These are phyloP conservation scores for Setipinna tenuifilis DNA, from an alignment of 2,797 vertebrate genomes.

Conservation along the genomic window DNA sequence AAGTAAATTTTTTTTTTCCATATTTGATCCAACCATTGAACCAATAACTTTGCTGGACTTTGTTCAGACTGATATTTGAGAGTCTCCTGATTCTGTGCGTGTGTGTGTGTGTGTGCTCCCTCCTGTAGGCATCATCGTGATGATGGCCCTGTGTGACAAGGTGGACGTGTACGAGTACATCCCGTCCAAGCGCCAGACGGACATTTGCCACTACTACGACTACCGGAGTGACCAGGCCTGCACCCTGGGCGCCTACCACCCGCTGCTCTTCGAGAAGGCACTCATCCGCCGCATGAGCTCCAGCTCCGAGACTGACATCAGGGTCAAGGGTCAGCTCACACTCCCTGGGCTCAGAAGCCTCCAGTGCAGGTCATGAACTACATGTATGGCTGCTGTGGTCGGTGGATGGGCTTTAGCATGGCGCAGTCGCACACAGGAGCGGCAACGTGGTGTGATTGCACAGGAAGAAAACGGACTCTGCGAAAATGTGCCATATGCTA, in stretches of 20 bases:
- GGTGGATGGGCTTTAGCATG: too few relatives aligned
- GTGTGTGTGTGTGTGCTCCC: conserved; percentile 29
- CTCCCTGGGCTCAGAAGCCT: conserved; percentile 79
- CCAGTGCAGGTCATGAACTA: conserved; percentile 60
- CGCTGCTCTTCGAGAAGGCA: conserved; percentile 84
- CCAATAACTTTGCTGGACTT: too few relatives aligned
- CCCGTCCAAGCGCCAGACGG: conserved; percentile 81
- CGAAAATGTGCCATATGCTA: too few relatives aligned
- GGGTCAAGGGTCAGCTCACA: conserved; percentile 79
- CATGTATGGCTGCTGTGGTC: too few relatives aligned
- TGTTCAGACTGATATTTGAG: neutral
- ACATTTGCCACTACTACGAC: conserved; percentile 85
- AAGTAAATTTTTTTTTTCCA: too few relatives aligned
- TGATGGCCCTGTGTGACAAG: conserved; percentile 84
- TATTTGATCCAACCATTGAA: too few relatives aligned
- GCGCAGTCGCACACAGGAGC: neutral
- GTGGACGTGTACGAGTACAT: conserved; percentile 86
- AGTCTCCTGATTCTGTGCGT: neutral
- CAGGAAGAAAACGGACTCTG: neutral
- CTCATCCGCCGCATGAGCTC: conserved; percentile 80
- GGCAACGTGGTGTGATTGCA: neutral
- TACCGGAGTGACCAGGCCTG: conserved; percentile 80
- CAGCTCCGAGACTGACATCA: conserved; percentile 73
- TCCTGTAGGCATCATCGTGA: conserved; percentile 80
- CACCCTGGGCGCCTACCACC: conserved; percentile 86